phyloP scores from a whole-genome alignment of 2,888 invertebrate species.

The Molorchus minor region DNA sequence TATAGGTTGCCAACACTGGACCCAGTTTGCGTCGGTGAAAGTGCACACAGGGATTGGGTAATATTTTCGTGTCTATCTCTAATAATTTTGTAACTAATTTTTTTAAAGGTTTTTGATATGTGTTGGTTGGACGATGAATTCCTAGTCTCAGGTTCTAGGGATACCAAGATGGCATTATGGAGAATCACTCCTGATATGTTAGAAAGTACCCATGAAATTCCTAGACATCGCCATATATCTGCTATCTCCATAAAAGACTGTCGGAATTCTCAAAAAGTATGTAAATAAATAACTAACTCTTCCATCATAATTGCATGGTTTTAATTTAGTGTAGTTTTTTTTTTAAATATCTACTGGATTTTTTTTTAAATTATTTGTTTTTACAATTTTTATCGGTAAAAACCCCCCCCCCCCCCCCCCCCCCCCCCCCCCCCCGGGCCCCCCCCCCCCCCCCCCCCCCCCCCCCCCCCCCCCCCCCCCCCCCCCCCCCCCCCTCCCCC shows the following conservation, averaged over 20 bases:
- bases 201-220: conserved; percentile 64
- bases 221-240: conserved; percentile 67
- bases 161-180: conserved; percentile 92
- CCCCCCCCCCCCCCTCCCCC: too few species aligned
- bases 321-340: too few species aligned
- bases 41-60: conserved; percentile 91
- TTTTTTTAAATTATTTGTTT: too few species aligned
- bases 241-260: conserved; percentile 82
- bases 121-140: conserved; percentile 97
- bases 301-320: too few species aligned
- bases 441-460: too few species aligned
- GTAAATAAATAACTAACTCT: conserved; percentile 5
- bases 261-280: conserved; percentile 74
- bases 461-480: too few species aligned
- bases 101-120: conserved; percentile 77
- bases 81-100: not conserved
- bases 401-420: too few species aligned
- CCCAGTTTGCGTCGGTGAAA: conserved; percentile 92
- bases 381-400: too few species aligned
- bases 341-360: too few species aligned
- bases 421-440: too few species aligned
- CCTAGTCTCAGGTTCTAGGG: conserved; percentile 91
- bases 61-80: conserved; percentile 10
- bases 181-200: conserved; percentile 69
- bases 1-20: conserved; percentile 92